Evolutionary conservation across 2,113 vertebrate genomes (phyloP), one percentile per base, ranked within the genome.

Genomic region (Polyodon spathula): DNA sequence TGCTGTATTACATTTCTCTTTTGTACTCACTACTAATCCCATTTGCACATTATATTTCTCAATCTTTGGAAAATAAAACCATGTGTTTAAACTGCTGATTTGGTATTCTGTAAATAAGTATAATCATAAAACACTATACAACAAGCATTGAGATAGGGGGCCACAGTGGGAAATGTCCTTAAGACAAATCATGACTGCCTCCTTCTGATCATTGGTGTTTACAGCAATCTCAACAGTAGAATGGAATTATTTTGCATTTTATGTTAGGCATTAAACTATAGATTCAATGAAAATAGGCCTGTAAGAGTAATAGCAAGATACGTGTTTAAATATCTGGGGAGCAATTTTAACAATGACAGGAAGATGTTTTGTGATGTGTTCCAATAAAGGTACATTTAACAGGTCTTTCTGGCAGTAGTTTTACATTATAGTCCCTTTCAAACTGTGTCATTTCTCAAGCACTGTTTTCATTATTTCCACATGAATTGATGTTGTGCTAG

Each of bases 261-360:
- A 51, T 63, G 27, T 60, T 16, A 5, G 15, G 6, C 9, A 57
- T 4, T 27, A 41, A 54, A 6, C 9, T 55, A 1, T 44, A 17
- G 58, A 56, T 40, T 65, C 40, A 57, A 51, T 51, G 44, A 61
- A 40, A 43, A 58, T 52, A 37, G 39, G 50, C 4, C 9, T 55
- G 1, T 44, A 17, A 57, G 54, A 37, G 59, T 37, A 43, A 58
- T 52, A 37, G 62, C 17, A 41, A 56, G 59, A 52, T 48, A 44
- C 12, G 17, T 58, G 56, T 55, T 66, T 52, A 44, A 40, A 53
- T 66, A 48, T 57, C 48, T 59, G 56, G 59, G 38, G 6, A 61
- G 55, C 65, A 40, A 17, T 63, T 57, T 55, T 62, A 6, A 16
- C 4, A 37, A 37, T 67, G 66, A 73, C 59, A 44, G 59, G 53